Base-by-base conservation (phyloP, 2,888 invertebrate species). In the Pheosia tremula region DNA sequence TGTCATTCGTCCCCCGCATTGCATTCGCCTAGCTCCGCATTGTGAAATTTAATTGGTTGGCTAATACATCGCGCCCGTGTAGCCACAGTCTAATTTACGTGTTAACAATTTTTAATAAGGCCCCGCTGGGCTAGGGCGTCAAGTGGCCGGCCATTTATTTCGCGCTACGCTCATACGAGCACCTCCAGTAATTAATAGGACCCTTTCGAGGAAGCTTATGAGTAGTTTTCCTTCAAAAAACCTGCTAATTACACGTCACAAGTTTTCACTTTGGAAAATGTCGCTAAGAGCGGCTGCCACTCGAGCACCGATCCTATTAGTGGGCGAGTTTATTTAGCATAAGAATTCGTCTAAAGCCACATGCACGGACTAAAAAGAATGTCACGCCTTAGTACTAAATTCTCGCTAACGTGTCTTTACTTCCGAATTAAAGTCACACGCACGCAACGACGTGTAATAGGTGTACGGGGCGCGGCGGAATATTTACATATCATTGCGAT, bases 401-500 rank as follows among this genome's bases (percentile, higher is more conserved):
- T 89, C 82, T 77, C 72, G 70, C 79, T 85, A 87, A 89, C 86
- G 80, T 86, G 87, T 90, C 90, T 89, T 89, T 86, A 87, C 87
- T 86, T 88, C 89, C 87, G 89, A 91, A 91, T 91, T 89, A 89
- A 84, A 88, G 90, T 82, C 76, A 76, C 87, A 87, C 89, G 85
- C 92, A 92, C 92, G 93, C 93, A 75, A 89, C 83, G 72, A 69
- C 62, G 77, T 77, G 85, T 89, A 90, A 88, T 89, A 87, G 87
- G 83, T 75, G 78, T 75, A 69, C 68, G 78, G 87, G 91, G 92
- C 77, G 90, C 86, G 92, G 85, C 87, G 63, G 85, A 83, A 89
- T 93, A 93, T 93, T 93, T 93, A 93, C 93, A 93, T 93, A 93
- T 93, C 93, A 92, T 93, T 91, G 93, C 90, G 88, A 90, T 92